Evolutionary conservation across 2,888 invertebrate species (phyloP).

Genomic region (Limnephilus marmoratus): DNA sequence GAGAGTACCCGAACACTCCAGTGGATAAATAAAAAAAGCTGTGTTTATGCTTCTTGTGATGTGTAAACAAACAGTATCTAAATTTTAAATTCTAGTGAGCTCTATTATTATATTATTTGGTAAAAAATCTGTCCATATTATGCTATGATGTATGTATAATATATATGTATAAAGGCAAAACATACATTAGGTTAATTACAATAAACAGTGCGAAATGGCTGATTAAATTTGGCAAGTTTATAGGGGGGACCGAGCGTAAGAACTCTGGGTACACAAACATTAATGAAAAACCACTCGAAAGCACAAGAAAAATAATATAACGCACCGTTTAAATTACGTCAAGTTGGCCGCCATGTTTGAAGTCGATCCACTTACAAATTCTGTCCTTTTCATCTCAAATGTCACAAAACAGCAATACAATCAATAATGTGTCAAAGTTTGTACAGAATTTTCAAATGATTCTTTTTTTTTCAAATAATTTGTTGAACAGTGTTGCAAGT

Average conservation of each 20-base stretch:
- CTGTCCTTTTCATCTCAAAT: constrained; percentile 35
- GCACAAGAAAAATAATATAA: constrained; percentile 60
- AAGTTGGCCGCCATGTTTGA: constrained; percentile 63
- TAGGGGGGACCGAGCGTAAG: constrained; percentile 36
- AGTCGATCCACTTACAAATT: constrained; percentile 64
- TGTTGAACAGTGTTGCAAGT: not conserved
- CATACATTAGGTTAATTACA: constrained; percentile 37
- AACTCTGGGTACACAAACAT: constrained; percentile 57
- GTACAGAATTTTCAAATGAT: not conserved
- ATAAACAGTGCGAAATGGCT: not conserved
- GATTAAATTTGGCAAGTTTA: constrained; percentile 11
- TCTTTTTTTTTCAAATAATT: not conserved
- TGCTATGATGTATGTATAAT: not conserved
- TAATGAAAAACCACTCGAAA: constrained; percentile 64
- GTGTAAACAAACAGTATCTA: not conserved
- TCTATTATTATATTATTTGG: not conserved
- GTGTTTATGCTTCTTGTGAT: no score
- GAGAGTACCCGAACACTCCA: no score
- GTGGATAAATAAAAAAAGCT: not conserved
- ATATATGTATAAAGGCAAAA: constrained; percentile 8
- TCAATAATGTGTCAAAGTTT: not conserved
- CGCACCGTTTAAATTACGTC: constrained; percentile 60
- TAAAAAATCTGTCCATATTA: not conserved
- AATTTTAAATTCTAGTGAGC: not conserved
- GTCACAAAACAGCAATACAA: not conserved